These are phyloP conservation scores for Macropodus opercularis DNA, from an alignment of 2,797 vertebrate species.

Conservation along the genomic window DNA sequence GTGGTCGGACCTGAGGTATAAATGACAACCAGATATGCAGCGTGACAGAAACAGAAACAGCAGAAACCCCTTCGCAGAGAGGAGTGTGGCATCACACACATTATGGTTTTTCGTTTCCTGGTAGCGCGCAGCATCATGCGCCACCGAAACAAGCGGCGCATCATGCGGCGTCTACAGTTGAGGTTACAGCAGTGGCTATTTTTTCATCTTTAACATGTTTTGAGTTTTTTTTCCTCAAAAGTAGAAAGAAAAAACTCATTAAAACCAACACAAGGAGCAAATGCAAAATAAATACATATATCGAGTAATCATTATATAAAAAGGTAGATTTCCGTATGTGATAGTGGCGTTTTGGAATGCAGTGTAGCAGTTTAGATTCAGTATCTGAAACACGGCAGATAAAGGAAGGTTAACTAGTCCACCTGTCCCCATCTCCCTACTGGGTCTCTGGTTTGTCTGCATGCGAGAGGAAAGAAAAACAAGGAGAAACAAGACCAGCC, in stretches of 20 bases:
- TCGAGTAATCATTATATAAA: conserved; percentile 64
- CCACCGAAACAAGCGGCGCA: conserved; percentile 52
- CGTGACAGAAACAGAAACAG: conserved; percentile 58
- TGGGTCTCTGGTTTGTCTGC: conserved; percentile 58
- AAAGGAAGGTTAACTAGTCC: conserved; percentile 79
- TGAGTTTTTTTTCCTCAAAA: conserved; percentile 67
- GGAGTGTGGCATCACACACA: conserved; percentile 64
- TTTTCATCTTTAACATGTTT: conserved; percentile 46
- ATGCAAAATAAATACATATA: conserved; percentile 75
- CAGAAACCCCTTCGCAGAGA: conserved; percentile 50
- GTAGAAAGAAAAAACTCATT: conserved; percentile 31
- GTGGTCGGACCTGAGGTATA: conserved; percentile 84
- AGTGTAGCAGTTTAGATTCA: conserved; percentile 56
- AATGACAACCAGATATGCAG: conserved; percentile 80
- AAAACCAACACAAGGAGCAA: conserved; percentile 46
- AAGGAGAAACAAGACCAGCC: conserved; percentile 8
- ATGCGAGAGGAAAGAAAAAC: conserved; percentile 38
- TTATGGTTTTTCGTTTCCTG: conserved; percentile 52
- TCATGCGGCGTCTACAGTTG: conserved; percentile 63
- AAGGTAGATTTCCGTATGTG: conserved; percentile 66
- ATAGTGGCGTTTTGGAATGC: conserved; percentile 56
- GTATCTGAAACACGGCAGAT: conserved; percentile 52
- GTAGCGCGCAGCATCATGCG: conserved; percentile 30
- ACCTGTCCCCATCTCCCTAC: conserved; percentile 75
- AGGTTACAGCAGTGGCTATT: conserved; percentile 78